Conservation (phyloP, 92 coral and sea anemone species). For the Porites divaricata region DNA sequence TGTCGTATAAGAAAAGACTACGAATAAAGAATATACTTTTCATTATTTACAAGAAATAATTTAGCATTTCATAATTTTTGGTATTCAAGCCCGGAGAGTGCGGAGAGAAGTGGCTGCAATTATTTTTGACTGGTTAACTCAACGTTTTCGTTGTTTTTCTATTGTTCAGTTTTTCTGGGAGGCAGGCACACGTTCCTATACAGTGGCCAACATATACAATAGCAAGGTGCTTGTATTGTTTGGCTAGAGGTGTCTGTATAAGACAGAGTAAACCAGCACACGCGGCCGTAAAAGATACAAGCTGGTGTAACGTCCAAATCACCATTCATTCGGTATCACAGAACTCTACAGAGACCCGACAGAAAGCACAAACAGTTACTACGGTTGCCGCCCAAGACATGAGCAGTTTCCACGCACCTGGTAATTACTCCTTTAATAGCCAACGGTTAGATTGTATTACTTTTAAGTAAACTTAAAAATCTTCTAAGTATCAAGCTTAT, state of each 20-base stretch:
- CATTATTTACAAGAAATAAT: background rate
- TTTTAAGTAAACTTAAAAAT: too few species aligned
- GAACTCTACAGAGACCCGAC: background rate
- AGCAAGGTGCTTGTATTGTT: conserved; percentile 39
- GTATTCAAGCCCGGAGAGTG: background rate
- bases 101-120: background rate
- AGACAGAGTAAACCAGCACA: conserved; percentile 12
- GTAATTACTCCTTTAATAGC: conserved; percentile 12
- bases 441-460: background rate
- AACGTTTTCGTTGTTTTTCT: conserved; percentile 1
- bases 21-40: background rate
- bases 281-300: conserved; percentile 13
- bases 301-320: conserved; percentile 16
- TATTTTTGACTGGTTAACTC: background rate
- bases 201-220: conserved; percentile 19
- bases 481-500: too few species aligned
- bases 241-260: background rate
- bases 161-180: conserved; percentile 5
- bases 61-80: background rate
- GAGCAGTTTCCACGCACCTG: conserved; percentile 9
- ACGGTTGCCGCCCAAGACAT: background rate
- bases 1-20: background rate
- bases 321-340: background rate
- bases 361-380: background rate
- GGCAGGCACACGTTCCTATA: conserved; percentile 36